Conservation (phyloP, 1,140 invertebrate genomes). For the Drosophila teissieri region DNA sequence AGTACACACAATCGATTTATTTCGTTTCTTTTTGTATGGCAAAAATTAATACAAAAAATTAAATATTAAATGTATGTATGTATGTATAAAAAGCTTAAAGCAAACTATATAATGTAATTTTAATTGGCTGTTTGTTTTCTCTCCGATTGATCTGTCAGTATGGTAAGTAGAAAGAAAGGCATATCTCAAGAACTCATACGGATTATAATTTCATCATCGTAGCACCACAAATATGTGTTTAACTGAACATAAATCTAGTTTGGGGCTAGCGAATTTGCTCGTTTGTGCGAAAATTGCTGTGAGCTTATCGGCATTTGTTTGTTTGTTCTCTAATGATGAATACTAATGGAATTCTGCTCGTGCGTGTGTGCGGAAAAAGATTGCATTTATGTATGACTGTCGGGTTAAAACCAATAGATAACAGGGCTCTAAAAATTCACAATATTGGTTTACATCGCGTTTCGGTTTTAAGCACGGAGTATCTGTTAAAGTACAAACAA, state of each 20-base stretch:
- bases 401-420: constrained; percentile 19
- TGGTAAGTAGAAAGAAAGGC: constrained; percentile 62
- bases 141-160: constrained; percentile 46
- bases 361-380: constrained; percentile 37
- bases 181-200: constrained; percentile 44
- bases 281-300: constrained; percentile 42
- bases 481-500: constrained; percentile 51
- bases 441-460: constrained; percentile 43
- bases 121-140: constrained; percentile 63
- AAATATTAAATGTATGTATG: constrained; percentile 78
- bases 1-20: constrained; percentile 74
- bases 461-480: constrained; percentile 28
- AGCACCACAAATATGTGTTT: constrained; percentile 52
- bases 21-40: constrained; percentile 78
- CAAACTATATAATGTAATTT: constrained; percentile 74
- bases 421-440: constrained; percentile 3
- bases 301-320: constrained; percentile 40
- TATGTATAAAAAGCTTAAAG: constrained; percentile 83
- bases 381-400: constrained; percentile 2
- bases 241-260: constrained; percentile 33
- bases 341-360: constrained; percentile 72
- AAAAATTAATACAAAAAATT: constrained; percentile 82
- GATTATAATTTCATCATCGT: constrained; percentile 53
- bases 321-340: constrained; percentile 57
- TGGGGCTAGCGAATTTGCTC: constrained; percentile 6